phyloP scores from a whole-genome alignment of 1,140 invertebrate species.

The Euura saliciscinereae region DNA sequence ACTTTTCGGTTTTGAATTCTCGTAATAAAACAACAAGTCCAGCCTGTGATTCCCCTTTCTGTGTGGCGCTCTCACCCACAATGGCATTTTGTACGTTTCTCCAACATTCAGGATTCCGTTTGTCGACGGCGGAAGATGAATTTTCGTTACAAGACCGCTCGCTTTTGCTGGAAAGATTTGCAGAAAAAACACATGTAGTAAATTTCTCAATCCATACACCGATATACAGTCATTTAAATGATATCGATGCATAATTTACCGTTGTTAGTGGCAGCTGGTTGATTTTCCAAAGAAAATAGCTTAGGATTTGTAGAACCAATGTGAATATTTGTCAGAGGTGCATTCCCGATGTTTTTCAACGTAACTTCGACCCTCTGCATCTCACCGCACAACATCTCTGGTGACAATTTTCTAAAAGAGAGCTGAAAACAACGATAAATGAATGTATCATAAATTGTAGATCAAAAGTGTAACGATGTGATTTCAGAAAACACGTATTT shows the following conservation, averaged over 20 bases:
- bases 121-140: constrained; percentile 47
- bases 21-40: constrained; percentile 78
- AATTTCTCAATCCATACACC: neutral
- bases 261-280: constrained; percentile 46
- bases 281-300: constrained; percentile 66
- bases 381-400: constrained; percentile 75
- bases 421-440: constrained; percentile 58
- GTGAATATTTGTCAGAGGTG: constrained; percentile 69
- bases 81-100: constrained; percentile 61
- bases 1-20: constrained; percentile 59
- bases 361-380: constrained; percentile 71
- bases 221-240: neutral
- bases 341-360: constrained; percentile 73
- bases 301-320: constrained; percentile 73
- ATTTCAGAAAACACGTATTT: constrained; percentile 13
- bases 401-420: constrained; percentile 71
- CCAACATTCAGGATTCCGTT: constrained; percentile 61
- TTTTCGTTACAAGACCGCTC: constrained; percentile 59
- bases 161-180: constrained; percentile 48
- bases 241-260: constrained; percentile 46
- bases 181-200: constrained; percentile 28
- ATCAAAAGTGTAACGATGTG: constrained; percentile 16
- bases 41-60: constrained; percentile 67
- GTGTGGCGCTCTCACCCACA: constrained; percentile 74
- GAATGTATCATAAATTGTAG: neutral